Conservation (phyloP, 2,888 invertebrate genomes). For the Drymonia ruficornis region DNA sequence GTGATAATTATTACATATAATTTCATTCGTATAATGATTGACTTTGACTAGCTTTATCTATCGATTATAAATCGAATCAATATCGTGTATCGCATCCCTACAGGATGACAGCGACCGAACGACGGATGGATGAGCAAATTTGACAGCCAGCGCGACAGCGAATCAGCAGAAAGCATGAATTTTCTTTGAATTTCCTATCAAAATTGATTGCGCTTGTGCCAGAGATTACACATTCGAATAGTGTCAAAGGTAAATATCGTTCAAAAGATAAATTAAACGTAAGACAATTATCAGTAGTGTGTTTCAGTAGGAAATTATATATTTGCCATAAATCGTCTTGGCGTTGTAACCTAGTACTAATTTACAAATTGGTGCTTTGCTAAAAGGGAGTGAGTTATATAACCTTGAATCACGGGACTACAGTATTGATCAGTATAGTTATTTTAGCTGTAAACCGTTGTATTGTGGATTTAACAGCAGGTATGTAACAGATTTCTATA, state of each 20-base stretch:
- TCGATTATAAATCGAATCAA: too few relatives aligned
- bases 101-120: too few relatives aligned
- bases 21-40: too few relatives aligned
- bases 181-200: conserved; percentile 66
- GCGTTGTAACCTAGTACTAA: conserved; percentile 43
- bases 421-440: conserved; percentile 67
- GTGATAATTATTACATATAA: too few relatives aligned
- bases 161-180: conserved; percentile 60
- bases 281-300: conserved; percentile 25
- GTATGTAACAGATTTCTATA: conserved; percentile 40
- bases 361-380: conserved; percentile 51
- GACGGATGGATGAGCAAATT: too few relatives aligned
- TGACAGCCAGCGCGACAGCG: conserved; percentile 30
- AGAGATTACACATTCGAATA: conserved; percentile 64
- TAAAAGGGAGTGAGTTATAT: conserved; percentile 78
- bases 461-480: conserved; percentile 43
- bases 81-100: too few relatives aligned
- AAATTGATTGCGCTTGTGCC: conserved; percentile 69
- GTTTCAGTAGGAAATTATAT: conserved; percentile 26
- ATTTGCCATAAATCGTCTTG: conserved; percentile 32
- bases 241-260: conserved; percentile 76
- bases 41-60: too few relatives aligned
- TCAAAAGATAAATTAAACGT: conserved; percentile 44
- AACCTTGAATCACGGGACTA: conserved; percentile 84
- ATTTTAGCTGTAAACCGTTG: conserved; percentile 45